Percentiles rank a stretch among this genome's conserved stretches.
These are phyloP conservation scores for Muricea muricata DNA, from an alignment of 92 coral and sea anemone genomes.

Conservation along the genomic window DNA sequence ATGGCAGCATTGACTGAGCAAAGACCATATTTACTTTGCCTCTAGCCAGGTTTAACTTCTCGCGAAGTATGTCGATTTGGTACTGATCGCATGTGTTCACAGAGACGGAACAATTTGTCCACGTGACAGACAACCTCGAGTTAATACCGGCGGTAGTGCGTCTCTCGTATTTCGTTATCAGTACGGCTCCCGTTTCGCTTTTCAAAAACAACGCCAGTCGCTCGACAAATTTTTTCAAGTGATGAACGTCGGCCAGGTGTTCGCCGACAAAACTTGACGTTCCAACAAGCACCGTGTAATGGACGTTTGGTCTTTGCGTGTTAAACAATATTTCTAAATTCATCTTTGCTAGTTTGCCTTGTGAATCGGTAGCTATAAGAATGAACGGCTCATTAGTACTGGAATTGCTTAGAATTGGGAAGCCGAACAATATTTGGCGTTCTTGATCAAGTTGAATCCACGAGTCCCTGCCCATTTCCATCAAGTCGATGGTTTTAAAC, in stretches of 20 bases:
- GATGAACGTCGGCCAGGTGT: background rate
- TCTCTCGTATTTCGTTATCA: background rate
- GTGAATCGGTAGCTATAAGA: background rate
- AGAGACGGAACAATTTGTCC: slow-evolving; percentile 13
- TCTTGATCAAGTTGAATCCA: slow-evolving; percentile 78
- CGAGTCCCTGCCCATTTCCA: slow-evolving; percentile 62
- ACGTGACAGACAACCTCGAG: slow-evolving; percentile 21
- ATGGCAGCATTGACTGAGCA: slow-evolving; percentile 48
- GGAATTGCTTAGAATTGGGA: slow-evolving; percentile 42
- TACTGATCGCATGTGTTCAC: background rate
- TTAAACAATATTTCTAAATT: background rate
- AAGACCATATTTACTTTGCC: background rate
- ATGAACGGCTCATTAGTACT: background rate
- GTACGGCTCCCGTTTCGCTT: background rate
- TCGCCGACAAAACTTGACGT: slow-evolving; percentile 3
- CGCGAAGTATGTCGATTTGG: background rate
- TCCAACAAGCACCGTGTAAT: background rate
- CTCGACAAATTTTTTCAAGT: background rate
- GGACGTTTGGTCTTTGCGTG: background rate
- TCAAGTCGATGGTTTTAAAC: slow-evolving; percentile 60
- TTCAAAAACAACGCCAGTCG: slow-evolving; percentile 8
- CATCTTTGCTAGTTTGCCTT: slow-evolving; percentile 1
- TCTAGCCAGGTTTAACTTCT: background rate
- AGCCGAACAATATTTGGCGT: slow-evolving; percentile 69
- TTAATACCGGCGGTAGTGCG: background rate